Conservation (phyloP, 2,797 vertebrate species). For the Ptychadena robeensis region DNA sequence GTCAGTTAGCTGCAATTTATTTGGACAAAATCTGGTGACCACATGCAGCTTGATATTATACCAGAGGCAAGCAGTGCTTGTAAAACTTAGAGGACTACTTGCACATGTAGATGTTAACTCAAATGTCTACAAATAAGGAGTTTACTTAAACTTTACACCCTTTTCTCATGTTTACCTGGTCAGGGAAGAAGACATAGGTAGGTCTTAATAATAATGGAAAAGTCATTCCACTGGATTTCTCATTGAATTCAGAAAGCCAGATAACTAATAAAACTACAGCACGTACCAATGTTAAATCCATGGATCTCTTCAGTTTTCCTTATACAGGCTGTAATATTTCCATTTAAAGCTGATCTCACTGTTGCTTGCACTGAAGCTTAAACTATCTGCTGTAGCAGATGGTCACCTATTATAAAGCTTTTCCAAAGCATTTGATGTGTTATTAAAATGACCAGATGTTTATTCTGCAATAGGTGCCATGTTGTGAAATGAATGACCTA, state of each 20-base stretch:
- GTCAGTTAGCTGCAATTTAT: too few relatives aligned
- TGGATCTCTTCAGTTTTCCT: not conserved
- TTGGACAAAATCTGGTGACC: too few relatives aligned
- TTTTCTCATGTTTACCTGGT: not conserved
- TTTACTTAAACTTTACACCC: not conserved
- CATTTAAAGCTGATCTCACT: not conserved
- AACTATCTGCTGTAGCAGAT: constrained; percentile 6
- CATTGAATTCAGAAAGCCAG: too few relatives aligned
- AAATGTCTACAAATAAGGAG: not conserved
- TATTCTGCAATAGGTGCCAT: constrained; percentile 2
- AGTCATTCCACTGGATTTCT: too few relatives aligned
- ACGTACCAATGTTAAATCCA: not conserved
- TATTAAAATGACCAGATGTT: constrained; percentile 31
- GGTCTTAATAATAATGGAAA: too few relatives aligned
- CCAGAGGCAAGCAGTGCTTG: too few relatives aligned
- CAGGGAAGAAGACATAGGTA: not conserved
- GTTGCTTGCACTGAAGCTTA: not conserved
- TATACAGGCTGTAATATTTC: not conserved
- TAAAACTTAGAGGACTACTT: too few relatives aligned
- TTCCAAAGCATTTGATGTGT: constrained; percentile 19
- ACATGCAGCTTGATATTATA: too few relatives aligned
- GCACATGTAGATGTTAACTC: not conserved
- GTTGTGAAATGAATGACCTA: not conserved
- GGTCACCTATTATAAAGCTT: constrained; percentile 19
- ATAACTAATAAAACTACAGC: too few relatives aligned